These are phyloP conservation scores for Alca torda DNA, from an alignment of 2,797 vertebrate species.

Conservation along the genomic window DNA sequence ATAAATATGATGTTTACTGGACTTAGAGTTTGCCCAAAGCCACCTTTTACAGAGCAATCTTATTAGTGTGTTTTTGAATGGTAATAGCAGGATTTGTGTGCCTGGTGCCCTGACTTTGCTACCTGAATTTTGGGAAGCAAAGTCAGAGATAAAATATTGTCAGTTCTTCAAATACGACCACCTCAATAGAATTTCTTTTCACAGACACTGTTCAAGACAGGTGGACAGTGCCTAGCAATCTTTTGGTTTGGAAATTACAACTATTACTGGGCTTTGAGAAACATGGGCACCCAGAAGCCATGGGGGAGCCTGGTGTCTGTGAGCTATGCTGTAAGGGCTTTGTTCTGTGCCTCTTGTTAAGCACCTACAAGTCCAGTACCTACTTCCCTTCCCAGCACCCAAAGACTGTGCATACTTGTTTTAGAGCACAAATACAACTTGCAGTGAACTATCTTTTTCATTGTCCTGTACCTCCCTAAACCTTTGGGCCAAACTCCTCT, in stretches of 20 bases:
- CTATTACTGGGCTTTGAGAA: not conserved
- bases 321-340: not conserved
- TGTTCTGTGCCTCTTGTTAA: not conserved
- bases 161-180: not conserved
- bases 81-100: not conserved
- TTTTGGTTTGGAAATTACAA: not conserved
- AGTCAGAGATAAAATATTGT: not conserved
- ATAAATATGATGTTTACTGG: not conserved
- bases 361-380: not conserved
- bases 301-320: not conserved
- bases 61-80: not conserved
- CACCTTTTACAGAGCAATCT: not conserved
- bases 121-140: not conserved
- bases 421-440: not conserved
- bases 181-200: not conserved
- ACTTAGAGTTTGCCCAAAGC: not conserved
- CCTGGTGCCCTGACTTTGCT: not conserved
- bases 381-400: not conserved
- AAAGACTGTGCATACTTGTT: not conserved
- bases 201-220: not conserved
- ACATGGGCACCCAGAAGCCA: accelerated
- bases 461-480: not conserved
- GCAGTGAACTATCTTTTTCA: not conserved
- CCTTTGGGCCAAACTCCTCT: not conserved
- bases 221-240: too few species aligned